Conservation (phyloP, 2,113 vertebrate genomes). For the Callopanchax toddi region DNA sequence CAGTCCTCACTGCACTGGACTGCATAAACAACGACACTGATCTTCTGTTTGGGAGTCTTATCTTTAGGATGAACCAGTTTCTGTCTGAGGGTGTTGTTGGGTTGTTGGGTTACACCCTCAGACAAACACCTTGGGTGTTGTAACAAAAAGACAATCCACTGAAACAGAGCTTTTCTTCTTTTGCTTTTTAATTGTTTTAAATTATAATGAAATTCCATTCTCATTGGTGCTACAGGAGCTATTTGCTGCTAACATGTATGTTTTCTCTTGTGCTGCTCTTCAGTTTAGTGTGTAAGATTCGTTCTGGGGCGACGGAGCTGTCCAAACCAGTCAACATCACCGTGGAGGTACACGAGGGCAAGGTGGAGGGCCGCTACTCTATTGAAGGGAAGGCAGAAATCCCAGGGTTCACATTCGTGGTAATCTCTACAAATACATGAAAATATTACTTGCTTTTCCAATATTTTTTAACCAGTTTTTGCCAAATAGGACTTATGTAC, state of each 20-base stretch:
- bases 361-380: constrained; percentile 73
- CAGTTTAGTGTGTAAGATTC: constrained; percentile 87
- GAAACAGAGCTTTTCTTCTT: no score
- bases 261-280: constrained; percentile 28
- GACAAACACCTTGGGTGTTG: no score
- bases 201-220: no score
- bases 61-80: no score
- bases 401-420: constrained; percentile 88
- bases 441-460: not conserved
- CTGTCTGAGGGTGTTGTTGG: no score
- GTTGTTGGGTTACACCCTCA: no score
- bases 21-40: no score
- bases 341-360: constrained; percentile 82
- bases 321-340: constrained; percentile 76
- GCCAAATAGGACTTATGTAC: not conserved
- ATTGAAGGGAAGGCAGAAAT: constrained; percentile 81
- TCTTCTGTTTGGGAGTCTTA: no score
- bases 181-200: no score
- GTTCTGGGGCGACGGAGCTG: constrained; percentile 54
- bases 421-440: constrained; percentile 54
- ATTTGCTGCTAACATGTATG: not conserved
- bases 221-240: not conserved
- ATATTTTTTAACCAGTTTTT: no score
- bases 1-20: no score
- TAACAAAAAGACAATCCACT: no score